Conservation (phyloP, 2,797 vertebrate genomes). For the Oreonectes daqikongensis region DNA sequence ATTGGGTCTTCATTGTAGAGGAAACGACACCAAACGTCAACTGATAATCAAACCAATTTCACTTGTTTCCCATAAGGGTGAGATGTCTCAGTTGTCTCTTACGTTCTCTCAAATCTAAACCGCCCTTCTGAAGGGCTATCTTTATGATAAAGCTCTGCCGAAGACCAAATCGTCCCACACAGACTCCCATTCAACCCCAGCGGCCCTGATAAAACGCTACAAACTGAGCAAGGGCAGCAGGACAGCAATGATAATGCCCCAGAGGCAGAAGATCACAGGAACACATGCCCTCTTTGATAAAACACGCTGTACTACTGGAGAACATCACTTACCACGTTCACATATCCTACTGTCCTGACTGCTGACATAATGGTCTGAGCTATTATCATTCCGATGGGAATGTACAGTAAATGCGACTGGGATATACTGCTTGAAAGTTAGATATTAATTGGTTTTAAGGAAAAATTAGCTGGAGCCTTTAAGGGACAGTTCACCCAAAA, state of each 20-base stretch:
- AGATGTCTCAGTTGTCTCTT: constrained; percentile 28
- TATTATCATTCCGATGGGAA: constrained; percentile 16
- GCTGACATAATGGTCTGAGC: constrained; percentile 3
- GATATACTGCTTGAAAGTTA: too few species aligned
- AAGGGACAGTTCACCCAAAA: too few species aligned
- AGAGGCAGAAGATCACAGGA: constrained; percentile 64
- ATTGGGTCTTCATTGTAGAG: not conserved
- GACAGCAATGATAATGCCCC: constrained; percentile 39
- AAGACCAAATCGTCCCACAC: constrained; percentile 41
- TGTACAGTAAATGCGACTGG: too few species aligned
- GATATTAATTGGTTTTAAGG: too few species aligned
- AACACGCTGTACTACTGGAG: constrained; percentile 54
- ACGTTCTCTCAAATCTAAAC: constrained; percentile 14
- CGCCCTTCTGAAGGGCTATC: constrained; percentile 46
- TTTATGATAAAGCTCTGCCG: constrained; percentile 37
- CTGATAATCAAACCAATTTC: not conserved
- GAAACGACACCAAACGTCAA: constrained; percentile 4
- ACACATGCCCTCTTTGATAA: constrained; percentile 66
- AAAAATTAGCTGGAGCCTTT: too few species aligned
- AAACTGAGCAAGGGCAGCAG: constrained; percentile 3
- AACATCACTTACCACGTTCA: constrained; percentile 51
- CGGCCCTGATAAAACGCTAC: constrained; percentile 53
- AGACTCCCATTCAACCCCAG: constrained; percentile 31
- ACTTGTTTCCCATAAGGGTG: not conserved
- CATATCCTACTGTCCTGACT: constrained; percentile 19